These are phyloP conservation scores for Saccostrea echinata DNA, from an alignment of 1,140 invertebrate genomes.

Conservation along the genomic window DNA sequence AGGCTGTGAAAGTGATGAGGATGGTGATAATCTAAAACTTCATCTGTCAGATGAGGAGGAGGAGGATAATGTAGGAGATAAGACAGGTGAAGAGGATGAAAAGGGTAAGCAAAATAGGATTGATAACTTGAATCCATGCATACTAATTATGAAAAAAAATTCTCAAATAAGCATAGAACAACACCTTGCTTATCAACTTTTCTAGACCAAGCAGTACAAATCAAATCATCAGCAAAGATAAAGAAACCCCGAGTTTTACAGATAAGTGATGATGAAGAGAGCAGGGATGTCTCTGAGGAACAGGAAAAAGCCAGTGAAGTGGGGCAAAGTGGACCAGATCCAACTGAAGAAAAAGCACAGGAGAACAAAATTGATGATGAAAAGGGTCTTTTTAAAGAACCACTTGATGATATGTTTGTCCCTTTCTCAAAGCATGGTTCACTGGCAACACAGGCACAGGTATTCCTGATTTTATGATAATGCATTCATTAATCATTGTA, in stretches of 20 bases:
- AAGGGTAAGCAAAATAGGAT: not conserved
- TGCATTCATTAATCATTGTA: not conserved
- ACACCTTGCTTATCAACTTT: not conserved
- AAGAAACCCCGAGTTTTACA: constrained; percentile 44
- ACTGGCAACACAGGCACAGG: constrained; percentile 16
- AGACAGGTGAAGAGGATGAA: constrained; percentile 43
- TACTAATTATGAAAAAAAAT: not conserved
- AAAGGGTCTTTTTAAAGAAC: not conserved
- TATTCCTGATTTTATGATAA: not conserved
- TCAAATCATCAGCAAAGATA: constrained; percentile 47
- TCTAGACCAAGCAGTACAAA: constrained; percentile 1
- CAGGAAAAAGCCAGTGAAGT: constrained; percentile 45
- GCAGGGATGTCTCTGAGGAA: not conserved
- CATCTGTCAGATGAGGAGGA: constrained; percentile 59
- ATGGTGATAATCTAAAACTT: constrained; percentile 54
- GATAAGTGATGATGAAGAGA: constrained; percentile 58
- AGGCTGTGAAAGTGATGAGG: constrained; percentile 62
- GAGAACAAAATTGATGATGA: not conserved
- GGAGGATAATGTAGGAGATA: constrained; percentile 42
- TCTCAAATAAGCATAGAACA: not conserved
- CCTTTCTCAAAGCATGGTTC: constrained; percentile 55
- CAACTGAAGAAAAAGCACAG: not conserved
- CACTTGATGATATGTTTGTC: constrained; percentile 46
- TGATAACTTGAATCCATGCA: not conserved
- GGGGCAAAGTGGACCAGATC: not conserved